Conservation (phyloP, 2,888 invertebrate genomes). For the Calameuta idolon region DNA sequence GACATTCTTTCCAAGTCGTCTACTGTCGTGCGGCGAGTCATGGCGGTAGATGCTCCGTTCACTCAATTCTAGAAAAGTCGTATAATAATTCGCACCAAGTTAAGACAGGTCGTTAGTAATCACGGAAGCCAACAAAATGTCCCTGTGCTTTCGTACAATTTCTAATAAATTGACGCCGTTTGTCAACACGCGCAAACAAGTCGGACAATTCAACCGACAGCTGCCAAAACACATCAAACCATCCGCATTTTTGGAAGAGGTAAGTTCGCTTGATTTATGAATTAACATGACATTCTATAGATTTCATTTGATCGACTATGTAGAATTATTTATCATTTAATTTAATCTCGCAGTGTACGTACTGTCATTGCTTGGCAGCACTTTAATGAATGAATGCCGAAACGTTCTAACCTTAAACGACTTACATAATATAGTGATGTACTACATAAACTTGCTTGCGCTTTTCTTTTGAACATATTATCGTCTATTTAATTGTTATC, state of each 20-base stretch:
- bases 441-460: not conserved
- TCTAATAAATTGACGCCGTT: constrained; percentile 71
- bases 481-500: not conserved
- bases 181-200: constrained; percentile 70
- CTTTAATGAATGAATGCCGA: constrained; percentile 3
- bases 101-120: not conserved
- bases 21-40: not conserved
- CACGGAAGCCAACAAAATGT: constrained; percentile 64
- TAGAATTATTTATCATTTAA: not conserved
- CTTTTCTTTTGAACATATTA: not conserved
- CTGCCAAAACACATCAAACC: constrained; percentile 62
- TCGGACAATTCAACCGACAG: constrained; percentile 70
- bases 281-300: not conserved
- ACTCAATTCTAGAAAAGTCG: not conserved
- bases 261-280: constrained; percentile 53
- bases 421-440: constrained; percentile 49
- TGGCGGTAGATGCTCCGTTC: not conserved
- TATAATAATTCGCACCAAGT: not conserved
- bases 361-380: not conserved
- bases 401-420: constrained; percentile 41
- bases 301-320: not conserved
- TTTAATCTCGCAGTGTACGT: constrained; percentile 11
- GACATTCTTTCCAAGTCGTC: not conserved
- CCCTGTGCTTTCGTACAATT: constrained; percentile 71
- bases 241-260: constrained; percentile 71